Evolutionary conservation across 2,797 vertebrate species (phyloP).

Genomic region (Artibeus lituratus): DNA sequence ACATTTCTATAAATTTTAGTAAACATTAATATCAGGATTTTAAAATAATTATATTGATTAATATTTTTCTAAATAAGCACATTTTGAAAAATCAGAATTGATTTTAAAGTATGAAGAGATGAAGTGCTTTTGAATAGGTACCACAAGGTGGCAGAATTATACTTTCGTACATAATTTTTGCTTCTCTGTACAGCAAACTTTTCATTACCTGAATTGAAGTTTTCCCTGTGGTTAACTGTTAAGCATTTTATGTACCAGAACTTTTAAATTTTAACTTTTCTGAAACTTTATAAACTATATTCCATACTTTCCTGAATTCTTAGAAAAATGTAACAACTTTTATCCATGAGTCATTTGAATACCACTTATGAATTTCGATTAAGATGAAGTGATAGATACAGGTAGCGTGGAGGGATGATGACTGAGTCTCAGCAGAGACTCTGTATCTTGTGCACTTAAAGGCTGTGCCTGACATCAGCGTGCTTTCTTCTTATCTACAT

Average conservation of each 20-base stretch:
- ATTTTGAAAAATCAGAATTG: background rate
- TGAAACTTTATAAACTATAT: background rate
- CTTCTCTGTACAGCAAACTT: background rate
- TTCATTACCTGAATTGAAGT: background rate
- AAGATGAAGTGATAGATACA: background rate
- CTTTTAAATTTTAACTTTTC: slow-evolving; percentile 50
- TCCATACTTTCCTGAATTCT: background rate
- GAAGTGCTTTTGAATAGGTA: slow-evolving; percentile 21
- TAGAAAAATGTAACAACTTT: background rate
- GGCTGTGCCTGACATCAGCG: background rate
- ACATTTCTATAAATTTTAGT: background rate
- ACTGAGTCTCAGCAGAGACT: background rate
- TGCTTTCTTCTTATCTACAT: background rate
- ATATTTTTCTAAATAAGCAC: background rate
- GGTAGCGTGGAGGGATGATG: background rate
- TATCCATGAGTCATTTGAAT: background rate
- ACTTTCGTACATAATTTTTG: slow-evolving; percentile 10
- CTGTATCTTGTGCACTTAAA: background rate
- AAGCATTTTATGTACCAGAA: slow-evolving; percentile 6
- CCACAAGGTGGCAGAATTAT: slow-evolving; percentile 75
- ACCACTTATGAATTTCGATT: background rate
- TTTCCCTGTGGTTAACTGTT: slow-evolving; percentile 21
- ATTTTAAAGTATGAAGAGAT: background rate
- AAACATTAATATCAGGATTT: background rate
- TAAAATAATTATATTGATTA: background rate